Percentiles rank a stretch among this genome's conserved stretches.
These are phyloP conservation scores for Pangasius krempfi DNA, from an alignment of 2,797 vertebrate species.

Conservation along the genomic window DNA sequence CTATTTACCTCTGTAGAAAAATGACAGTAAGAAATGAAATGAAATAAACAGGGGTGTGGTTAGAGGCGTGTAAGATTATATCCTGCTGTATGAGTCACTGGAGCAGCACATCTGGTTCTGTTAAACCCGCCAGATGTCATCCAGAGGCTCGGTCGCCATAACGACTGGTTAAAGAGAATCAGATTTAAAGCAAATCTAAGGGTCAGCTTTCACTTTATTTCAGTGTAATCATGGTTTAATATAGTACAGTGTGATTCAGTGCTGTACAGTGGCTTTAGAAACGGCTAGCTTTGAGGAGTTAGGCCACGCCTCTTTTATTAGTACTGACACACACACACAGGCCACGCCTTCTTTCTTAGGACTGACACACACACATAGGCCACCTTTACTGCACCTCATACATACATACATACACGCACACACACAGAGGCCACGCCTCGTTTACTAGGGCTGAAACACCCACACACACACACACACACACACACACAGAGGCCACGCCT, in stretches of 20 bases:
- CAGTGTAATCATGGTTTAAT: not conserved
- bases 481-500: not conserved
- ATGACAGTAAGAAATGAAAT: not conserved
- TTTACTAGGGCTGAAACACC: not conserved
- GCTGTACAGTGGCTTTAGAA: not conserved
- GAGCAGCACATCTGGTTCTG: slow-evolving; percentile 51
- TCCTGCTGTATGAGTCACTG: slow-evolving; percentile 45
- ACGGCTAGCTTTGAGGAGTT: not conserved
- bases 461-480: not conserved
- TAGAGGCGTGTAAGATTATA: slow-evolving; percentile 13
- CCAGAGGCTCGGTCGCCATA: not conserved
- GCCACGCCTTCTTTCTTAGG: not conserved
- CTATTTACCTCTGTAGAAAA: not conserved
- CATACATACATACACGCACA: not conserved
- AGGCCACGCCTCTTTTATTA: not conserved
- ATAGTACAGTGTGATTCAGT: not conserved
- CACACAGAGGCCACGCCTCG: no score
- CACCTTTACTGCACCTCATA: not conserved
- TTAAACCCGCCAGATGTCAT: slow-evolving; percentile 45
- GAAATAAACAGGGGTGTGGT: slow-evolving; percentile 19
- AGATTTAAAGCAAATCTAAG: not conserved
- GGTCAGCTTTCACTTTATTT: not conserved
- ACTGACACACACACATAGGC: not conserved
- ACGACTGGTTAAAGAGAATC: not conserved
- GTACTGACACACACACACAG: not conserved